Evolutionary conservation across 2,888 invertebrate genomes (phyloP).

Genomic region (Lasioglossum calceatum): DNA sequence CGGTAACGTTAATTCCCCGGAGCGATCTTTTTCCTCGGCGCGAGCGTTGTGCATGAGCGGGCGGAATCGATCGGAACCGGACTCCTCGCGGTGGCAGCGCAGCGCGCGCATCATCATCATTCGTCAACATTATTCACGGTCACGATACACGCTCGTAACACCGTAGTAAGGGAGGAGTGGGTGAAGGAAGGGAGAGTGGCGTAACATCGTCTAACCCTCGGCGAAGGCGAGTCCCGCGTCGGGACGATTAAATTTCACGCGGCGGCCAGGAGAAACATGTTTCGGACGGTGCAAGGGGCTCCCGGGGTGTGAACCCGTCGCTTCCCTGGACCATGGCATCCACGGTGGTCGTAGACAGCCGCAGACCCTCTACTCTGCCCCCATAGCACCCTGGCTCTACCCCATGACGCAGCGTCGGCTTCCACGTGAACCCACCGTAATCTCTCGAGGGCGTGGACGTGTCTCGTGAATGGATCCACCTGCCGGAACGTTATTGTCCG

Average conservation of each 20-base stretch:
- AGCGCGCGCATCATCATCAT: constrained; percentile 69
- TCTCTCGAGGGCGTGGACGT: constrained; percentile 66
- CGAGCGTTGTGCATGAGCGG: neutral
- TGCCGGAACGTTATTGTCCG: constrained; percentile 60
- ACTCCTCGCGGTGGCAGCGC: constrained; percentile 12
- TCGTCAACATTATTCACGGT: constrained; percentile 76
- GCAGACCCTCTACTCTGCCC: constrained; percentile 24
- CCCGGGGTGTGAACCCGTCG: constrained; percentile 56
- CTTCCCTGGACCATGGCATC: constrained; percentile 49
- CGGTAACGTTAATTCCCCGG: constrained; percentile 22
- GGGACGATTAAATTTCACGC: constrained; percentile 78
- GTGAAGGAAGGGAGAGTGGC: constrained; percentile 6
- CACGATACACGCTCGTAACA: constrained; percentile 63
- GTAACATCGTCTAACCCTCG: constrained; percentile 57
- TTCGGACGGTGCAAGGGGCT: constrained; percentile 40
- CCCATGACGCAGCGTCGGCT: constrained; percentile 70
- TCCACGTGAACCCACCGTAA: constrained; percentile 70
- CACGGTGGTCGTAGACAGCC: constrained; percentile 56
- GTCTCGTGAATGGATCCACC: constrained; percentile 66
- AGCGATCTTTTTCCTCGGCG: constrained; percentile 22
- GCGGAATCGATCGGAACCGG: constrained; percentile 37
- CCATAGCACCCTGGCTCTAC: constrained; percentile 13
- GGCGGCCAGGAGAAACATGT: constrained; percentile 61
- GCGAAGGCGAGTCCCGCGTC: constrained; percentile 52
- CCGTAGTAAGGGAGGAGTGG: neutral